Base-by-base conservation (phyloP, 2,888 invertebrate genomes). In the Hofmannophila pseudospretella region DNA sequence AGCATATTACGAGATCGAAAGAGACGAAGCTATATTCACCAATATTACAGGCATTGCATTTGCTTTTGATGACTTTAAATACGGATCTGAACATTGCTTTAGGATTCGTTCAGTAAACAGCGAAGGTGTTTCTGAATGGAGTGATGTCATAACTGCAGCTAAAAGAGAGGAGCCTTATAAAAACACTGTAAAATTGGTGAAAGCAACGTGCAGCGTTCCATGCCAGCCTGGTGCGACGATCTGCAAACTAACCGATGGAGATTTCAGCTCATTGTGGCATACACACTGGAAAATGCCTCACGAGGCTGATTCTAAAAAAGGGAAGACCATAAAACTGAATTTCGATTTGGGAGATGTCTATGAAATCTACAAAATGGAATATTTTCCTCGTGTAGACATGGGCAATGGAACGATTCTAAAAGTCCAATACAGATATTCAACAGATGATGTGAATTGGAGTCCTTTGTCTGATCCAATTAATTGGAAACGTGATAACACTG, bases 1-100 rank as follows among this genome's bases (percentile, higher is more conserved):
- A 2, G 38, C 42, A 36, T 74, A 64, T 44, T 77, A 77, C 39
- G 85, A 85, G 63, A 70, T 85, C 20, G 77, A 81, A 49, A 71
- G 67, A 63, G 73, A 84, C 42, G 71, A 62, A 2, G 41, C 44
- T 5, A 45, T 80, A 29, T 79, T 72, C 45, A 79, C 62, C 13
- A 71, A 76, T 39, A 70, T 84, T 16, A 47, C 32, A 31, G 59
- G 47, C 11, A 51, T 44, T 4, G 45, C 44, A 23, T 72, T 67
- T 31, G 65, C 44, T 20, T 80, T 84, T 44, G 52, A 67, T 4
- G 62, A 55, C 36, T 66, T 80, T 14, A 51, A 54, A 38, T 53
- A 44, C 31, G 51, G 62, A 30, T 61, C 72, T 0, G 60, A 66
- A 30, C 70, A 82, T 50, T 38, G 37, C 2, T 82, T 81, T 41